Evolutionary conservation across 1,140 invertebrate genomes (phyloP).

Genomic region (Caenorhabditis inopinata): DNA sequence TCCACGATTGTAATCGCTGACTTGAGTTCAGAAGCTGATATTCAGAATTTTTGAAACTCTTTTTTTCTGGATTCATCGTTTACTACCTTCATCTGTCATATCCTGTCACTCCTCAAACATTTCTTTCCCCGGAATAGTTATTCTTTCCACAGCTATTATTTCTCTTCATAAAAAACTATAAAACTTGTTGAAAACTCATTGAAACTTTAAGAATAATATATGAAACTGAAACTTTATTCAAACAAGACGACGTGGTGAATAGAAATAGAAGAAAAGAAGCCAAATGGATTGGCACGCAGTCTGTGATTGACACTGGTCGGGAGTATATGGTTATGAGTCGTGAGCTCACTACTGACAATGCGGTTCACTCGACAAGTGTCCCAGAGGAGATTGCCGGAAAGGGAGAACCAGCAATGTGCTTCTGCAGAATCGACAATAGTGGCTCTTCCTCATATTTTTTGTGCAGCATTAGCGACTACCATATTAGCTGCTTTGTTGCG

Average conservation of each 20-base stretch:
- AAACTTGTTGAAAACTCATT: neutral
- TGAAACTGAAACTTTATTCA: too few relatives aligned
- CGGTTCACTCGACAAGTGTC: neutral
- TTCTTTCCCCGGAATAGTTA: conserved; percentile 23
- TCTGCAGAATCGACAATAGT: conserved; percentile 2
- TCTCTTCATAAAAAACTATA: neutral
- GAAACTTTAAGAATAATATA: neutral
- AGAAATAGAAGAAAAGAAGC: neutral
- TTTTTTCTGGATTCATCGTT: neutral
- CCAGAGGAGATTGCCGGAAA: neutral
- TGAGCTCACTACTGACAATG: conserved; percentile 27
- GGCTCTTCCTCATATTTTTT: neutral
- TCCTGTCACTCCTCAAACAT: neutral
- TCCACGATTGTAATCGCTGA: neutral
- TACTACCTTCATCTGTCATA: neutral
- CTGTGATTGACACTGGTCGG: conserved; percentile 22
- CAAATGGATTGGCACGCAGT: conserved; percentile 12
- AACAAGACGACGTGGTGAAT: neutral
- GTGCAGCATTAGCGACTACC: conserved; percentile 5
- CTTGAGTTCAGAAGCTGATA: neutral
- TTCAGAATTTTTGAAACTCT: neutral
- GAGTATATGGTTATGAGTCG: conserved; percentile 27
- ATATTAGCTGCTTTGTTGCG: neutral
- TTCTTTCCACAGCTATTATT: neutral
- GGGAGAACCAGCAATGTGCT: neutral